These are phyloP conservation scores for Hydropotes inermis DNA, from an alignment of 2,113 vertebrate species.

Conservation along the genomic window DNA sequence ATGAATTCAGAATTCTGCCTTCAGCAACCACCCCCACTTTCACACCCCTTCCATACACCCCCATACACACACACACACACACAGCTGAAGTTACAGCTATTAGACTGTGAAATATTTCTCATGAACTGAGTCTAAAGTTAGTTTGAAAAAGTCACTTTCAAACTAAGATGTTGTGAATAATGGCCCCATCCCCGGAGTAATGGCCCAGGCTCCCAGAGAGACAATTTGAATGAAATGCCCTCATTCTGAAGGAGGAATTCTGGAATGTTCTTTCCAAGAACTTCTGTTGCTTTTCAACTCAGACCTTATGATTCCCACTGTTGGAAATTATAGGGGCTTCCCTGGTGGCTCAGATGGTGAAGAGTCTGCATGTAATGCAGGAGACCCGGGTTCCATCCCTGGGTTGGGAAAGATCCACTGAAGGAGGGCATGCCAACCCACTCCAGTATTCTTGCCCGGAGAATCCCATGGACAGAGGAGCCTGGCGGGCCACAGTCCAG, in stretches of 20 bases:
- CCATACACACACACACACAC: background rate
- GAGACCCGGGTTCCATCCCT: background rate
- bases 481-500: rapidly evolving
- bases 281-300: background rate
- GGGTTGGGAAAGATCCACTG: background rate
- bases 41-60: rapidly evolving
- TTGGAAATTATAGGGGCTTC: background rate
- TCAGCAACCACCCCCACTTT: background rate
- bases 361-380: background rate
- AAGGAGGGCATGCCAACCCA: background rate
- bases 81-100: background rate
- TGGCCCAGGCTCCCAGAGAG: no score
- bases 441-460: background rate
- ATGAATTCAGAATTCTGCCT: background rate
- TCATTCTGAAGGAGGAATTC: background rate
- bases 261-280: background rate
- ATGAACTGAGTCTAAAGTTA: background rate
- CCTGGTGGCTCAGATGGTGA: background rate
- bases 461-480: background rate
- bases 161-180: background rate
- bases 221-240: no score
- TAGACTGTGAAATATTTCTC: background rate
- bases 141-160: background rate
- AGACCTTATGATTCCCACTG: background rate
- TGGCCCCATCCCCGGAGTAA: background rate